These are phyloP conservation scores for Drosophila borealis DNA, from an alignment of 2,888 invertebrate genomes.

Conservation along the genomic window DNA sequence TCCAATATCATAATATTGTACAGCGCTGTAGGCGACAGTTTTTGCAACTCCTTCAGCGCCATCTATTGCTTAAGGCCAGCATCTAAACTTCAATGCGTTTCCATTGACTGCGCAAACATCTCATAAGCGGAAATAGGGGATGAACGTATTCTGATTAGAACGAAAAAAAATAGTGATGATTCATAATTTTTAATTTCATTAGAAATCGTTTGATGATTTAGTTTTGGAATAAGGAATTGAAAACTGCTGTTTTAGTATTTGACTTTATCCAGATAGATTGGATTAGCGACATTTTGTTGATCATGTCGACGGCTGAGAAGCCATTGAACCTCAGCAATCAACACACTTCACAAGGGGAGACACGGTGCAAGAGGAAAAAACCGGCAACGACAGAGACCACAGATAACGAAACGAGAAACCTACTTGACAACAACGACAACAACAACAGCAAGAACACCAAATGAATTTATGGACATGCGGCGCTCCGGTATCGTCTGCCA, in stretches of 20 bases:
- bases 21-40: conserved; percentile 49
- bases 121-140: conserved; percentile 27
- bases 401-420: conserved; percentile 61
- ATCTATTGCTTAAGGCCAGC: conserved; percentile 54
- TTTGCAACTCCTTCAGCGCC: conserved; percentile 57
- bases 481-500: conserved; percentile 40
- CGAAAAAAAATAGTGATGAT: not conserved
- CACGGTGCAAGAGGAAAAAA: conserved; percentile 6
- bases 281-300: conserved; percentile 11
- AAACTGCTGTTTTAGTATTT: not conserved
- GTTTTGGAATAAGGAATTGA: too few relatives aligned
- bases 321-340: conserved; percentile 62
- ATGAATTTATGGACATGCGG: conserved; percentile 72
- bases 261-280: not conserved
- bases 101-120: conserved; percentile 61
- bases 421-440: conserved; percentile 42
- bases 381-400: conserved; percentile 20
- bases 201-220: not conserved
- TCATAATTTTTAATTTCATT: not conserved
- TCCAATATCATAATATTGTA: not conserved
- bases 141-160: conserved; percentile 58
- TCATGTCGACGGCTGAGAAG: conserved; percentile 24
- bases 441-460: conserved; percentile 41
- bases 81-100: conserved; percentile 22
- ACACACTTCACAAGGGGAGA: conserved; percentile 31